phyloP scores from a whole-genome alignment of 1,140 invertebrate species.

The Solenopsis invicta region DNA sequence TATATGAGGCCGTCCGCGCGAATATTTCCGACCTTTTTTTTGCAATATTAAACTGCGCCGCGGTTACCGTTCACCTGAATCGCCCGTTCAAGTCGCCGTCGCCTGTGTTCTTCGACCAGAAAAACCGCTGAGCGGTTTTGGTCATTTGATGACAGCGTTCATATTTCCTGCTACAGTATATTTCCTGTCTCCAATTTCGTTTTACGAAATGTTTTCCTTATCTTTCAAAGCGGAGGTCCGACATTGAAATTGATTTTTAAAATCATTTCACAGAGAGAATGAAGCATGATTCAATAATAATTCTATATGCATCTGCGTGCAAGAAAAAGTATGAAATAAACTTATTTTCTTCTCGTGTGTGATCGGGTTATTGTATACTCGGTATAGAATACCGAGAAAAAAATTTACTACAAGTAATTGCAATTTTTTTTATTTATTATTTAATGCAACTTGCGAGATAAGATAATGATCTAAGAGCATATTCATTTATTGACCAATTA shows the following conservation, averaged over 20 bases:
- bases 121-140: constrained; percentile 41
- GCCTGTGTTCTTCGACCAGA: neutral
- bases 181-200: constrained; percentile 46
- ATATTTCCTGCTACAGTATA: constrained; percentile 31
- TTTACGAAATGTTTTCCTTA: neutral
- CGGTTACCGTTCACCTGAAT: constrained; percentile 31
- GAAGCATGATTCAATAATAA: neutral
- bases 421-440: neutral
- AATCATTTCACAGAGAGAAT: neutral
- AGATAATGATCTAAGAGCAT: neutral
- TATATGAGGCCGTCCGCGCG: neutral
- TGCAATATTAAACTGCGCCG: constrained; percentile 8
- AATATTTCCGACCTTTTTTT: neutral
- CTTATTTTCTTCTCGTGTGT: neutral
- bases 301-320: neutral
- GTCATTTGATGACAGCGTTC: constrained; percentile 28
- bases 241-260: neutral
- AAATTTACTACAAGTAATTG: neutral
- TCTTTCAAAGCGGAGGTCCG: neutral
- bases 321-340: neutral
- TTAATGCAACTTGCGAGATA: neutral
- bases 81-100: neutral
- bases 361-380: neutral
- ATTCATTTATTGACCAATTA: neutral
- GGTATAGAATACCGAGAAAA: neutral